Base-by-base conservation (phyloP, 2,888 invertebrate species). In the Metellina segmentata region DNA sequence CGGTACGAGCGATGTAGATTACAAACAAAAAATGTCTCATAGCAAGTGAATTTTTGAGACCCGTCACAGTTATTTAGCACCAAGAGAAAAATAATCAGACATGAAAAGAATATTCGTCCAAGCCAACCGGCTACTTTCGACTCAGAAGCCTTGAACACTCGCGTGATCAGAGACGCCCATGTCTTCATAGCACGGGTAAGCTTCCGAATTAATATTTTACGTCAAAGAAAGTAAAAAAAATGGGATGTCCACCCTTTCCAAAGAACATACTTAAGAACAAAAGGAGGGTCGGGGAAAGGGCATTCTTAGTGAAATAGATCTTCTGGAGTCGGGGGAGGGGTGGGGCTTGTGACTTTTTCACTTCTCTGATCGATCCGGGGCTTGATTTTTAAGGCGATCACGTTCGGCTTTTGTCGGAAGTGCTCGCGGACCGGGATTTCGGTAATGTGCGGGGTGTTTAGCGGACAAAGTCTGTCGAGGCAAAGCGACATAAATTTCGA, bases 271-370 rank as follows among this genome's bases (percentile, higher is more conserved):
- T 16, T 11, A 61, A 11, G 16, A 13, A 61, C 11, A 34, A 34
- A 61, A 5, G 61, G n/a, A n/a, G n/a, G n/a, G n/a, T n/a, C n/a
- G n/a, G 61, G 61, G 61, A 61, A 61, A 61, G 61, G 61, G 61
- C 61, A 61, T 61, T 8, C 9, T 16, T 16, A 61, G 61, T 7
- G 61, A 61, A 52, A 52, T 13, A 61, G 49, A 74, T 61, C n/a
- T 81, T 13, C 16, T 34, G 34, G 1, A 34, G 1, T 34, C 34
- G 1, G 34, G 34, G 34, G 5, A 16, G 71, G 72, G 83, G 83
- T 53, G 83, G 78, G 13, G 52, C 89, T 20, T 72, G 52, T 78
- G 89, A 83, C 89, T 83, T 89, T 34, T 89, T 89, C 52, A 78
- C 19, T 53, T 6, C 9, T 8, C 9, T 70, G 83, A 85, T 83